Evolutionary conservation across 2,888 invertebrate species (phyloP).

Genomic region (Sarcophaga carnaria): DNA sequence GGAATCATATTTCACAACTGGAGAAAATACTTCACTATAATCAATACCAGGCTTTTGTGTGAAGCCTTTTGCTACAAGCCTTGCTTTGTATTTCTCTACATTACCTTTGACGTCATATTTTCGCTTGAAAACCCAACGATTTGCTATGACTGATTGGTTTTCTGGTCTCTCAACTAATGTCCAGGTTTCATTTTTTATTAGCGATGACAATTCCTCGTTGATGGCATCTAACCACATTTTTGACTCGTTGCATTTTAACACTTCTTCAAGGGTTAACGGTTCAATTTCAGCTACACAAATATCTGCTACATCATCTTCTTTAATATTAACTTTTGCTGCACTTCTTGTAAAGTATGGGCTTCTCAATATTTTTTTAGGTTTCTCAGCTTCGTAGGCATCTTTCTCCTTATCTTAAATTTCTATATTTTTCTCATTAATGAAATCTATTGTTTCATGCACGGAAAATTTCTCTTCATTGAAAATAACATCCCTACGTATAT

Average conservation of each 20-base stretch:
- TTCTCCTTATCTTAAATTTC: no score
- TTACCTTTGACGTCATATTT: constrained; percentile 60
- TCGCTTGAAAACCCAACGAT: constrained; percentile 63
- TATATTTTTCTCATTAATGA: no score
- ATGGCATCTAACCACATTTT: constrained; percentile 43
- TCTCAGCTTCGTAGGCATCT: no score
- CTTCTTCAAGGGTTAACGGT: constrained; percentile 43
- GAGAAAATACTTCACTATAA: constrained; percentile 69
- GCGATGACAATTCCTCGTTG: constrained; percentile 44
- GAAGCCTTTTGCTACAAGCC: constrained; percentile 61
- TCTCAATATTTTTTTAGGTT: neutral
- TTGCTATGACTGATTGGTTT: constrained; percentile 42
- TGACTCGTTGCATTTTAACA: constrained; percentile 11
- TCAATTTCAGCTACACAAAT: constrained; percentile 25
- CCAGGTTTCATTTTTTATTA: constrained; percentile 35
- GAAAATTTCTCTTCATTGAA: no score
- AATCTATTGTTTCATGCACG: no score
- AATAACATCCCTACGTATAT: no score
- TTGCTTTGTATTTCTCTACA: constrained; percentile 52
- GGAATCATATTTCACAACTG: constrained; percentile 67
- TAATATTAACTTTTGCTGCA: constrained; percentile 9
- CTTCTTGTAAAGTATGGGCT: constrained; percentile 46
- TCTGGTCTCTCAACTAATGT: constrained; percentile 31
- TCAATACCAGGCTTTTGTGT: constrained; percentile 68
- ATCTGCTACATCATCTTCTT: constrained; percentile 11